Conservation (phyloP, 1,140 invertebrate genomes). For the Ruditapes philippinarum region DNA sequence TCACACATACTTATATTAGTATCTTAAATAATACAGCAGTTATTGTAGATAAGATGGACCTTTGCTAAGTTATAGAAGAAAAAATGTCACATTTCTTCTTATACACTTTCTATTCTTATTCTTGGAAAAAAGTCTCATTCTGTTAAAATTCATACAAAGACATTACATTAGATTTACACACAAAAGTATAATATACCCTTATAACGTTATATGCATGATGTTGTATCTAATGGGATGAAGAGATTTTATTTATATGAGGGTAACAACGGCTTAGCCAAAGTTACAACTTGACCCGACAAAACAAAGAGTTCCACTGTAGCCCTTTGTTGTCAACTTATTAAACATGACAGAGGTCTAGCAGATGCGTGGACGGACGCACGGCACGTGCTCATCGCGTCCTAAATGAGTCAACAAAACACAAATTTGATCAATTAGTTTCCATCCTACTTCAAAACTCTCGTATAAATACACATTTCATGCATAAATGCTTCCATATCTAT, state of each 20-base stretch:
- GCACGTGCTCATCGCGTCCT: slow-evolving; percentile 14
- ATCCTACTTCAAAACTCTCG: slow-evolving; percentile 22
- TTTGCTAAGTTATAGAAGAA: too few relatives aligned
- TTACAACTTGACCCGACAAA: background rate
- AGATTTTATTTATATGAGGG: slow-evolving; percentile 30
- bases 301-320: background rate
- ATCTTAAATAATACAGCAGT: too few relatives aligned
- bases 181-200: too few relatives aligned
- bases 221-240: background rate
- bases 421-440: slow-evolving; percentile 55
- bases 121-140: too few relatives aligned
- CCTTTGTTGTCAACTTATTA: slow-evolving; percentile 40
- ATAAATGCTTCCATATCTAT: slow-evolving; percentile 26
- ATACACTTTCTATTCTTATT: too few relatives aligned
- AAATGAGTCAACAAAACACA: slow-evolving; percentile 54
- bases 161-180: too few relatives aligned
- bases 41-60: too few relatives aligned
- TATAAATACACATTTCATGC: slow-evolving; percentile 22
- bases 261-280: background rate
- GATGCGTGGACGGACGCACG: slow-evolving; percentile 51
- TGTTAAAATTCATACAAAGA: too few relatives aligned
- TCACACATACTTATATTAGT: too few relatives aligned
- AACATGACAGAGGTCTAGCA: background rate
- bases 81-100: too few relatives aligned
- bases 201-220: background rate